Percentiles rank a stretch among this genome's conserved stretches.
Conservation (phyloP, 1,140 invertebrate genomes). For the Charaxes varanes region DNA sequence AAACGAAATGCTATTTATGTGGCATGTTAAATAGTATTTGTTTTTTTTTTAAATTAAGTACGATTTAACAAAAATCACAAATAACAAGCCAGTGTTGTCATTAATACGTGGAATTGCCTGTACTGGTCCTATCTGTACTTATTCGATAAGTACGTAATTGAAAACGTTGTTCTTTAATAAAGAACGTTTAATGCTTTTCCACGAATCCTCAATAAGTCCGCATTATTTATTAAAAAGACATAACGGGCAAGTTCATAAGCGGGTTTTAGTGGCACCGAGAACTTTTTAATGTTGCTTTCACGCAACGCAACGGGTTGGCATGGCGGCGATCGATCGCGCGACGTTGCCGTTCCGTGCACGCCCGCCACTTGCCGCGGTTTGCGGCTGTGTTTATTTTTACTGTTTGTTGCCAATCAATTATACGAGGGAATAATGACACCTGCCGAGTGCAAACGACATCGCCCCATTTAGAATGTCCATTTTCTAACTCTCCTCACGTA, state of each 20-base stretch:
- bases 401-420: conserved; percentile 62
- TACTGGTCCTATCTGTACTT: no score
- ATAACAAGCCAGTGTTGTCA: no score
- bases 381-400: conserved; percentile 54
- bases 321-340: conserved; percentile 27
- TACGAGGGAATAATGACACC: conserved; percentile 52
- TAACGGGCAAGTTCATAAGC: conserved; percentile 11
- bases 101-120: no score
- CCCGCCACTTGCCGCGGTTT: conserved; percentile 18
- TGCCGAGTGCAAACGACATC: conserved; percentile 21
- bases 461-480: conserved; percentile 10
- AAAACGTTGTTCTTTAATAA: no score
- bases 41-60: no score
- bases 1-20: no score
- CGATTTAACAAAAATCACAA: no score
- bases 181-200: no score
- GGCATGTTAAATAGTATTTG: no score
- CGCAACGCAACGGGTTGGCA: conserved; percentile 23
- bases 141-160: no score
- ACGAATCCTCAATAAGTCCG: no score
- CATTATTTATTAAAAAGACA: conserved; percentile 15
- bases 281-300: conserved; percentile 32
- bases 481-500: no score
- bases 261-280: conserved; percentile 21
- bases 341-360: conserved; percentile 29